Conservation (phyloP, 2,113 vertebrate species). For the Colius striatus region DNA sequence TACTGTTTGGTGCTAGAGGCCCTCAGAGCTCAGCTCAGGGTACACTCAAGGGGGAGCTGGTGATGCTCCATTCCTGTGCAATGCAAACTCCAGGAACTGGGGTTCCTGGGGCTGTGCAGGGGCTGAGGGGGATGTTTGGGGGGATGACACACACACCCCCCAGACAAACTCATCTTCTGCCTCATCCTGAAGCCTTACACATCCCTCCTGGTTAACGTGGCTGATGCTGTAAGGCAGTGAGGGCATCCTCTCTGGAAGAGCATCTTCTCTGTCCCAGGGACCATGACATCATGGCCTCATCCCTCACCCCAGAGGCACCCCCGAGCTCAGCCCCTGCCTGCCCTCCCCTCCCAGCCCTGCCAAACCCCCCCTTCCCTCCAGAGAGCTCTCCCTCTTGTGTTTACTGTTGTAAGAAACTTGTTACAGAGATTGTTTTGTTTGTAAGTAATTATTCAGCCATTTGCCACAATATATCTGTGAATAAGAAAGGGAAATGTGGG, state of each 20-base stretch:
- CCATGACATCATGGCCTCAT: not conserved
- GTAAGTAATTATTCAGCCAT: slow-evolving; percentile 71
- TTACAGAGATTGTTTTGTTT: slow-evolving; percentile 47
- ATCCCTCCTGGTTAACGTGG: not conserved
- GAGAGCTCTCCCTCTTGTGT: not conserved
- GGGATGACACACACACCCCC: not conserved
- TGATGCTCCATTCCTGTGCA: not conserved
- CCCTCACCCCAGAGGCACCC: not conserved
- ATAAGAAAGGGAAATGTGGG: slow-evolving; percentile 65
- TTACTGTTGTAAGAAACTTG: slow-evolving; percentile 49
- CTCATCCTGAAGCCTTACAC: slow-evolving; percentile 17
- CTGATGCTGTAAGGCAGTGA: not conserved
- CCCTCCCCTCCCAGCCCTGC: not conserved
- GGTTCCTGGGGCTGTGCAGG: not conserved
- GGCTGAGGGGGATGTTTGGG: not conserved
- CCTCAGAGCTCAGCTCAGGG: not conserved
- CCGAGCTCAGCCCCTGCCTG: not conserved
- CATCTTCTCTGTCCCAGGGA: not conserved
- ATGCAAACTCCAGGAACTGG: not conserved
- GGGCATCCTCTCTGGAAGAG: not conserved
- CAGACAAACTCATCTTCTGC: not conserved
- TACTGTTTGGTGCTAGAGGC: slow-evolving; percentile 37
- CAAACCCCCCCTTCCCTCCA: not conserved
- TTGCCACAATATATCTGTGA: slow-evolving; percentile 74
- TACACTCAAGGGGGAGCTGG: not conserved